Percentiles rank a stretch among this genome's conserved stretches.
Evolutionary conservation across 2,113 vertebrate species (phyloP).

Genomic region (Cheilinus undulatus): DNA sequence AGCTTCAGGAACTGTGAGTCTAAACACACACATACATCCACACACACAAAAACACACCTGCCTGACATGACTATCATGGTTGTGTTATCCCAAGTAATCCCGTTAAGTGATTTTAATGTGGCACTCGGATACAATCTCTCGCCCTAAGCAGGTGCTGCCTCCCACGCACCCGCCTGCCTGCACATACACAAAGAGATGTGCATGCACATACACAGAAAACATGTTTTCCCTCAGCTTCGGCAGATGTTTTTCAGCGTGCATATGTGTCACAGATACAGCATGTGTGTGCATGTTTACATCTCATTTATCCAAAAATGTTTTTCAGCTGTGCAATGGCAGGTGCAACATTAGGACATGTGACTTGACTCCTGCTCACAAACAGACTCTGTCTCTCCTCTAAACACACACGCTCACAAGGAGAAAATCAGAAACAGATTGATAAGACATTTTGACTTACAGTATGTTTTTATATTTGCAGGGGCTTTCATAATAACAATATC

Average conservation of each 20-base stretch:
- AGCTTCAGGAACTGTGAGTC: slow-evolving; percentile 97
- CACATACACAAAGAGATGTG: slow-evolving; percentile 44
- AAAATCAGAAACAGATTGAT: slow-evolving; percentile 58
- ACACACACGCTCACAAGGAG: slow-evolving; percentile 16
- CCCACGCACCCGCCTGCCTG: slow-evolving; percentile 54
- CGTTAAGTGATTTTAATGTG: slow-evolving; percentile 83
- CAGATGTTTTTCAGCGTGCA: slow-evolving; percentile 79
- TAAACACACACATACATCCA: slow-evolving; percentile 23
- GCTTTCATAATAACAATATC: slow-evolving; percentile 98
- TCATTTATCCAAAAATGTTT: slow-evolving; percentile 81
- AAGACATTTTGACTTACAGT: slow-evolving; percentile 24
- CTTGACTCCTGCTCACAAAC: slow-evolving; percentile 51
- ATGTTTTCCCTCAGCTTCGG: slow-evolving; percentile 68
- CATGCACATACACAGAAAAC: slow-evolving; percentile 32
- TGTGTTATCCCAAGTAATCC: slow-evolving; percentile 81
- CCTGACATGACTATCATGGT: slow-evolving; percentile 76
- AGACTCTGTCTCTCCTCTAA: slow-evolving; percentile 21
- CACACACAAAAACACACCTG: slow-evolving; percentile 71
- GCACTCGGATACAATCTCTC: slow-evolving; percentile 82
- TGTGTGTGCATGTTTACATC: slow-evolving; percentile 74
- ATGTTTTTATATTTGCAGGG: slow-evolving; percentile 82
- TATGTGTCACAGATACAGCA: slow-evolving; percentile 74
- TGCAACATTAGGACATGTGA: slow-evolving; percentile 72
- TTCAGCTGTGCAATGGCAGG: slow-evolving; percentile 80
- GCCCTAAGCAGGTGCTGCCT: slow-evolving; percentile 82